Evolutionary conservation across 1,140 invertebrate genomes (phyloP), one percentile per base, ranked within the genome.

Genomic region (Drosophila aff.): DNA sequence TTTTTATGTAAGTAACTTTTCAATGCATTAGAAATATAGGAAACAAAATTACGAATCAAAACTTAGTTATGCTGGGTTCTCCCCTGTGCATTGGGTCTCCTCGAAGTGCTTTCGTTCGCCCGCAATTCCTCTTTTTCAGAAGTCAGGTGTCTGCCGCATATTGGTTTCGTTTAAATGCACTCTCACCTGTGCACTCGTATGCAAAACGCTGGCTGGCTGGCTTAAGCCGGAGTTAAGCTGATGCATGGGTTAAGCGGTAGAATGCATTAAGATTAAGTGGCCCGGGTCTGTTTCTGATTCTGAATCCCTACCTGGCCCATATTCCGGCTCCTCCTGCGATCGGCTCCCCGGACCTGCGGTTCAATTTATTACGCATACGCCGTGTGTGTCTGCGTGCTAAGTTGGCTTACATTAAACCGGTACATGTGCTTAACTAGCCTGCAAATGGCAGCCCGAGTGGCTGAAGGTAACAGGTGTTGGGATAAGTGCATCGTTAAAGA

Each of bases 201-300:
- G 79, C 79, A 77, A 74, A 81, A 62, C 52, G 46, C 21, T 40
- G 53, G 21, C 23, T 28, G 52, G 62, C 55, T 65, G 83, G 79
- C 62, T 79, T 89, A 79, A 81, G 85, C 81, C 64, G 60, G 47
- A 84, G 78, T 87, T 87, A 89, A 87, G 84, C 84, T 79, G 81
- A 84, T 87, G 77, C 84, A 87, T 84, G 84, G 85, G 78, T 87
- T 87, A 87, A 87, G 86, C 84, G 82, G 84, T 89, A 76, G 82
- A 81, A 87, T 75, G 84, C 87, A 89, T 87, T 87, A 89, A 87
- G 84, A 87, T 87, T 89, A 87, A 87, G 84, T 87, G 84, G 77
- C 77, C 66, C 52, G 40, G 47, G 23, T 86, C 76, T 79, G 76
- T 73, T 74, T 71, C 67, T 57, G 53, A 40, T 11, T 40, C 53